Conservation (phyloP, 37 sponge, comb jelly and placozoan genomes). For the Halisarca cf. caerulea region DNA sequence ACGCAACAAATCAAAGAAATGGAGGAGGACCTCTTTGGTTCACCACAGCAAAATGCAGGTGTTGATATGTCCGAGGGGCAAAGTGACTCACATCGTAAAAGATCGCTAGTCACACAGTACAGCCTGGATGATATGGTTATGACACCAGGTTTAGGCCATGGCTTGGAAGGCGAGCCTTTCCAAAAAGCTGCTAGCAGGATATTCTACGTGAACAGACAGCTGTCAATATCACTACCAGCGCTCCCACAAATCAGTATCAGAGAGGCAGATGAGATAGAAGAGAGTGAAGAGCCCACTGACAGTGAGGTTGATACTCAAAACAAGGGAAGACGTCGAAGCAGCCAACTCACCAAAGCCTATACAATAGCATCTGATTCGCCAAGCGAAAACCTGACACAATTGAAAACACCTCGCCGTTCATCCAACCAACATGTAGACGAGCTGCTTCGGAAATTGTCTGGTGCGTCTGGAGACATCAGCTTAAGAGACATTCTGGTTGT, state of each 20-base stretch:
- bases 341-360: background rate
- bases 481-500: too few species aligned
- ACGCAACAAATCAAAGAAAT: background rate
- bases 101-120: background rate
- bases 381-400: too few species aligned
- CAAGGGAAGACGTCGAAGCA: background rate
- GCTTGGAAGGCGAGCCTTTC: background rate
- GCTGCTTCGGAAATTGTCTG: too few species aligned
- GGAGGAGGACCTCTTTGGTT: background rate
- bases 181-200: background rate
- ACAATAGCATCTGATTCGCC: background rate
- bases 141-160: background rate
- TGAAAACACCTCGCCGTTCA: too few species aligned
- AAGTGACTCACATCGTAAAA: background rate
- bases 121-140: background rate
- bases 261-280: too few species aligned
- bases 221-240: background rate
- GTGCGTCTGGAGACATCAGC: too few species aligned
- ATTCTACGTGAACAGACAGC: background rate
- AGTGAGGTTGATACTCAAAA: too few species aligned
- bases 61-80: background rate
- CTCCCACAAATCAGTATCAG: background rate
- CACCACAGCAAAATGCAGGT: background rate
- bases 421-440: too few species aligned
- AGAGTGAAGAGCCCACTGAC: too few species aligned